Evolutionary conservation across 2,797 vertebrate species (phyloP).

Genomic region (Syngnathus rostellatus): DNA sequence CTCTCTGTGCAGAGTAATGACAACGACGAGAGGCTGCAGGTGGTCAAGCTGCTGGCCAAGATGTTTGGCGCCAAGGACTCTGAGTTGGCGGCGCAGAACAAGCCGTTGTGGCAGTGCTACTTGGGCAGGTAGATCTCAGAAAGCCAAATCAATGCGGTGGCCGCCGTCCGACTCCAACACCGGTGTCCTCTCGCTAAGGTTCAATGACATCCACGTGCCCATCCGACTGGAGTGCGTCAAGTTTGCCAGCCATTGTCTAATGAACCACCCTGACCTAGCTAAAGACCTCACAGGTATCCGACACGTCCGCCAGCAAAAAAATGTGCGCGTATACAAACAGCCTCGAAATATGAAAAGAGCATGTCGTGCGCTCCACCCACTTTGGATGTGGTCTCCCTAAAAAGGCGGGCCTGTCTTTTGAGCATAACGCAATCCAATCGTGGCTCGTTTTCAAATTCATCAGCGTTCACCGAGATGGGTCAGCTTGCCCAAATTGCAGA

Average conservation of each 20-base stretch:
- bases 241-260: conserved; percentile 96
- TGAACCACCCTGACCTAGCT: conserved; percentile 96
- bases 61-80: conserved; percentile 99
- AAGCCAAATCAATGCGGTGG: neutral
- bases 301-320: too few relatives aligned
- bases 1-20: conserved; percentile 84
- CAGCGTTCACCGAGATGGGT: too few relatives aligned
- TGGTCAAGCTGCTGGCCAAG: conserved; percentile 96
- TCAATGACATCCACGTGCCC: conserved; percentile 98
- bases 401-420: too few relatives aligned
- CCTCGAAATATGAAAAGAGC: too few relatives aligned
- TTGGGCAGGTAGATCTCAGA: conserved; percentile 74
- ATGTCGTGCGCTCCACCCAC: too few relatives aligned
- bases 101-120: conserved; percentile 98
- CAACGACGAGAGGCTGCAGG: conserved; percentile 95
- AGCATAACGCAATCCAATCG: too few relatives aligned
- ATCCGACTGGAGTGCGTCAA: conserved; percentile 97
- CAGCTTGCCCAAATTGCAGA: neutral
- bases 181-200: conserved; percentile 60
- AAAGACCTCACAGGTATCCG: conserved; percentile 93
- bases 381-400: too few relatives aligned
- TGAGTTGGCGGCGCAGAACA: conserved; percentile 93
- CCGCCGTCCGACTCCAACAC: neutral
- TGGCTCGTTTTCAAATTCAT: too few relatives aligned
- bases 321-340: too few relatives aligned